Base-by-base conservation (phyloP, 2,797 vertebrate genomes). In the Pelochelys cantorii region DNA sequence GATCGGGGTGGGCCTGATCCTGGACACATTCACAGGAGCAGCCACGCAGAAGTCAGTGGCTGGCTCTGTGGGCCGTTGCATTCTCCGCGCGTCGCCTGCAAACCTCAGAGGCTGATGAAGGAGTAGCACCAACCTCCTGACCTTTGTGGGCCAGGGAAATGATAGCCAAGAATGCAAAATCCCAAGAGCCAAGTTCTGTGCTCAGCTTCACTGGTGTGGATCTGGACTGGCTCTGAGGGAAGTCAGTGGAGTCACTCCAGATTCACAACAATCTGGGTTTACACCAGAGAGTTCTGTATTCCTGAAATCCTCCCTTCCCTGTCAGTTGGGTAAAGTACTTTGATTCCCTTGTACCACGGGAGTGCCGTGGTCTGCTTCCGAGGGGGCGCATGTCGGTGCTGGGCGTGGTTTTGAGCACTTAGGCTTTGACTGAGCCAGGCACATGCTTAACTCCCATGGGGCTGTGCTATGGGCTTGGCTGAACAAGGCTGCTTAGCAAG, bases 1-100 rank as follows among this genome's bases (percentile, higher is more conserved):
- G 20, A 20, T 10, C 2, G 1, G 4, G n/a, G 31, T 29, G 31
- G 8, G 3, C 15, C 62, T 15, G 7, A 34, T 34, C 20, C n/a
- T 71, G 68, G 68, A 71, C 34, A 25, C 57, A 27, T 37, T 68
- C 10, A 6, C 34, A 22, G 34, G 68, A 34, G n/a, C 22, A 37
- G 34, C 34, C 18, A 37, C n/a, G 12, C n/a, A 11, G 57, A 27
- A 60, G 57, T 11, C 68, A 37, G 20, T 37, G 34, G 18, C 37
- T 37, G 34, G 18, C 68, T 71, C 42, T 48, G 8, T 48, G 42
- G 42, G 42, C 42, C 42, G 42, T 48, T 48, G 42, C 42, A 2
- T 48, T 48, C 42, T 8, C 42, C 42, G 8, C 42, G 42, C 8
- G 10, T 22, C 3, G 9, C 34, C 11, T 71, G n/a, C 68, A 71